Evolutionary conservation across 2,113 vertebrate genomes (phyloP).

Genomic region (Neolamprologus cancellatus): DNA sequence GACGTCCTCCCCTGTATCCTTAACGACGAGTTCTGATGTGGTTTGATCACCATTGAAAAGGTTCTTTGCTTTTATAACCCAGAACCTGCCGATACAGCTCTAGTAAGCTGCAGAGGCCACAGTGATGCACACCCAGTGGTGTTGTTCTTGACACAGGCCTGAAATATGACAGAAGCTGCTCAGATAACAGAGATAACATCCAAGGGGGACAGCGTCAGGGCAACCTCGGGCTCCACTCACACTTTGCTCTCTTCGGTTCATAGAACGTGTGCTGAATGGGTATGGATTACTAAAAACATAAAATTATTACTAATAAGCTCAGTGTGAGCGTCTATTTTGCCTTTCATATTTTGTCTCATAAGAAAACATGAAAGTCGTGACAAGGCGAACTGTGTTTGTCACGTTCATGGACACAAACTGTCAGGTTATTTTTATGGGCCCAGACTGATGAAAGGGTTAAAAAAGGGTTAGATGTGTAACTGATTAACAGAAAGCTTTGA

Average conservation of each 20-base stretch:
- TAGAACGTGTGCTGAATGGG: rapidly evolving
- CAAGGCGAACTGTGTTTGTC: rapidly evolving
- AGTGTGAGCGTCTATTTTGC: not conserved
- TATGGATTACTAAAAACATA: rapidly evolving
- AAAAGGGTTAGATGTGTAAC: rapidly evolving
- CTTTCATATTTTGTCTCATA: not conserved
- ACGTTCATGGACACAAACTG: not conserved
- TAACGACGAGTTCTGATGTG: rapidly evolving
- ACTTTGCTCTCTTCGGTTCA: not conserved
- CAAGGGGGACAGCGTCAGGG: not conserved
- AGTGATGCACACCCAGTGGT: not conserved
- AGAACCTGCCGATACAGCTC: not conserved
- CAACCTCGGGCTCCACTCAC: rapidly evolving
- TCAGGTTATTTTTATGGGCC: rapidly evolving
- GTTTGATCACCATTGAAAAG: not conserved
- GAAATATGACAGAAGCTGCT: too few species aligned
- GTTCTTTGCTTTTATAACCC: rapidly evolving
- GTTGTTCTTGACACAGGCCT: too few species aligned
- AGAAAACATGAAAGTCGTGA: not conserved
- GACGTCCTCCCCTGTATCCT: not conserved
- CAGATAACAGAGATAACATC: not conserved
- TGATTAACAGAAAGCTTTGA: rapidly evolving
- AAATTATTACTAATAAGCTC: not conserved
- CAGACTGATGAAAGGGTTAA: not conserved
- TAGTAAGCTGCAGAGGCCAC: not conserved